Evolutionary conservation across 2,797 vertebrate species (phyloP), one percentile per base, ranked within the genome.

Genomic region (Typhlichthys eigenmanni): DNA sequence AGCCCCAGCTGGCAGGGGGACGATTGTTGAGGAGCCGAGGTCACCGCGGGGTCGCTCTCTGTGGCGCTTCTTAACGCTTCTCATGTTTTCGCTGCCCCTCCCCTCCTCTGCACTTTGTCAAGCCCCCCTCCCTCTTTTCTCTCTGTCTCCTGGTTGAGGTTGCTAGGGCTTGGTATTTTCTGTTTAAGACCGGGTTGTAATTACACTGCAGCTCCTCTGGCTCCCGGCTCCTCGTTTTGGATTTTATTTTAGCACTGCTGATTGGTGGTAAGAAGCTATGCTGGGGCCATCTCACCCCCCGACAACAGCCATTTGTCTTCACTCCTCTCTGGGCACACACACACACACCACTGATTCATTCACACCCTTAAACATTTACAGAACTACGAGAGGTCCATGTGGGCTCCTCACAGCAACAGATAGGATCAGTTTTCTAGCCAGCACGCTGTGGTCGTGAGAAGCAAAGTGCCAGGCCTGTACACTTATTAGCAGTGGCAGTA

Each of bases 111-210:
- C 58, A 38, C 72, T 34, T 4, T 74, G 34, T 14, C 66, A 64
- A 62, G 60, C 50, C 60, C 71, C 51, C 74, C 7, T 74, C 73
- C 69, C 75, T 65, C 65, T 60, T 80, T 75, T 84, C 78, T 79
- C 81, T 78, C 76, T 79, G 83, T 87, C 84, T 86, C 84, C 71
- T 55, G 60, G 80, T 69, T 80, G 85, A 88, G 89, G 94, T 95
- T 95, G 93, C 93, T 85, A 93, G 87, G 93, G 93, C 75, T 92
- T 89, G 94, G 93, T 92, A 94, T 95, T 93, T 93, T 88, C 91
- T 88, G 92, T 93, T 91, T 81, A 82, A 88, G 91, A 91, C 88
- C 66, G 74, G 91, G 92, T 91, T 92, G 91, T 94, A 94, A 94
- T 94, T 93, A 94, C 91, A 90, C 89, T 94, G 91, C 85, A 92